A percentile compares a stretch with the other conserved stretches of the same genome.
Conservation (phyloP, 2,113 vertebrate genomes). For the Halcyon senegalensis region DNA sequence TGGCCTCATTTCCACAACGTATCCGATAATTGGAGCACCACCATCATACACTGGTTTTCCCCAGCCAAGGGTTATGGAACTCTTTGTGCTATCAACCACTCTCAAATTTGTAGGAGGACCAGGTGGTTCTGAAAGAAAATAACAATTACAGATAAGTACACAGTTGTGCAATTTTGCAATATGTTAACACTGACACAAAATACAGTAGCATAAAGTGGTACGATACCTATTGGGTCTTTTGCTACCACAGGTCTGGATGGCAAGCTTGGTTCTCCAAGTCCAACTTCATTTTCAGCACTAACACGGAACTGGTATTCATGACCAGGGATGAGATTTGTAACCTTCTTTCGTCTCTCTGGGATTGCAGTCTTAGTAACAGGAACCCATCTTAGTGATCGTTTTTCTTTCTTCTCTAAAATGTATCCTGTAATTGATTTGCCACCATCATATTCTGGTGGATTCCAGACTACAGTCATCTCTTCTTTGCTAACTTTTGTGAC, state of each 20-base stretch:
- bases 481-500: conserved; percentile 91
- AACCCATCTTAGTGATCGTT: conserved; percentile 89
- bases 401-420: conserved; percentile 93
- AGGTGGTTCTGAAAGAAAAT: conserved; percentile 85
- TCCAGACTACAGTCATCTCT: conserved; percentile 96
- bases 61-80: conserved; percentile 89
- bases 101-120: conserved; percentile 92
- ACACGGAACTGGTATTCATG: conserved; percentile 98
- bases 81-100: conserved; percentile 91
- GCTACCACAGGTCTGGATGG: conserved; percentile 90
- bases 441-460: conserved; percentile 91
- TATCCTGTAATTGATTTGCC: conserved; percentile 96
- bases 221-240: conserved; percentile 92
- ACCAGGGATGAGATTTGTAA: conserved; percentile 89
- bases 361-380: conserved; percentile 90
- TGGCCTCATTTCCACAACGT: conserved; percentile 91
- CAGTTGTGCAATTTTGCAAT: neutral
- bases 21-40: conserved; percentile 94
- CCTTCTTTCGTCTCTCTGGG: conserved; percentile 85
- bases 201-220: neutral
- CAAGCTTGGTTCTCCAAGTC: conserved; percentile 90
- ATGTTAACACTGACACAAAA: neutral
- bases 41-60: conserved; percentile 93
- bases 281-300: conserved; percentile 97
- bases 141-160: conserved; percentile 7